These are phyloP conservation scores for Megaceryle maxima DNA, from an alignment of 2,113 vertebrate species.

Conservation along the genomic window DNA sequence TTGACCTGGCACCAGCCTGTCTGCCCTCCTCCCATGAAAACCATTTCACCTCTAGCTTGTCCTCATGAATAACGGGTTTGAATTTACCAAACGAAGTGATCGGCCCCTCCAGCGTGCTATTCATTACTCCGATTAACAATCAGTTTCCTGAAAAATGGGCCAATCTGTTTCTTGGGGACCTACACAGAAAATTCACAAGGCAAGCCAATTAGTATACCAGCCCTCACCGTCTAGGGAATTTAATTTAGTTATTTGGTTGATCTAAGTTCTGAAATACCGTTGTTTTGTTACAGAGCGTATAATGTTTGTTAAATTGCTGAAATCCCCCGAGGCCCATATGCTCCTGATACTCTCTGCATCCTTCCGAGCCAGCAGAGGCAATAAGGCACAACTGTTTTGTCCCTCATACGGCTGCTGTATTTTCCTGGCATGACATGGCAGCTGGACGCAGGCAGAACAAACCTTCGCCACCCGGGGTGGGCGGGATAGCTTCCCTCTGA, in stretches of 20 bases:
- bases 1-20: constrained; percentile 62
- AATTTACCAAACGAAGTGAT: constrained; percentile 76
- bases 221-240: constrained; percentile 74
- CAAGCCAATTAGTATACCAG: constrained; percentile 77
- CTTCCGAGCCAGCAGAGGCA: constrained; percentile 60
- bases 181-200: constrained; percentile 65
- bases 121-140: constrained; percentile 88
- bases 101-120: constrained; percentile 72
- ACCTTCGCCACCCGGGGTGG: constrained; percentile 76
- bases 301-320: constrained; percentile 74
- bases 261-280: constrained; percentile 71
- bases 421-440: constrained; percentile 74
- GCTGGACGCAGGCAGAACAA: constrained; percentile 71
- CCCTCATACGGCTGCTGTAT: constrained; percentile 73
- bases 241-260: constrained; percentile 65
- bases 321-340: constrained; percentile 75
- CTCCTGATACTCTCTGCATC: constrained; percentile 55
- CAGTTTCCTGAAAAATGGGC: constrained; percentile 82
- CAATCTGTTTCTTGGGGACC: constrained; percentile 80
- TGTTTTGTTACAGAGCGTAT: constrained; percentile 61
- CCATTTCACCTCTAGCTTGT: constrained; percentile 31
- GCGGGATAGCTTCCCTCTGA: constrained; percentile 71
- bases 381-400: constrained; percentile 73
- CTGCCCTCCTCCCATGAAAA: constrained; percentile 35
- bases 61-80: constrained; percentile 71